Evolutionary conservation across 92 coral and sea anemone species (phyloP).

Genomic region (Epizoanthus fatuus): DNA sequence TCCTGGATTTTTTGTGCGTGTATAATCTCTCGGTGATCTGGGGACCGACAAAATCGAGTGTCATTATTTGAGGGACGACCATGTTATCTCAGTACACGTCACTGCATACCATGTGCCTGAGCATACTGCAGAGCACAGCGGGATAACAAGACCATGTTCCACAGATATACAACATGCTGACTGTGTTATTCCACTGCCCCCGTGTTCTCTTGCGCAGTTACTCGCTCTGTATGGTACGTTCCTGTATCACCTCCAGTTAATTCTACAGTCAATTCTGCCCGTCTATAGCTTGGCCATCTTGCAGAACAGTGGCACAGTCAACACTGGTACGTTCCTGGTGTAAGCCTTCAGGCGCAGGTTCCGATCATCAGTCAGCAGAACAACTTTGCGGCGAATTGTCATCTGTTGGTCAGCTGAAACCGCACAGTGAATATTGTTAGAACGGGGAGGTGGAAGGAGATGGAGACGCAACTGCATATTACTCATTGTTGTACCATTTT

Average conservation of each 20-base stretch:
- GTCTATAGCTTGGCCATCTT: conserved; percentile 79
- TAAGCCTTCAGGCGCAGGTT: conserved; percentile 93
- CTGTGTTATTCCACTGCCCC: background rate
- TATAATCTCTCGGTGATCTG: too few species aligned
- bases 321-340: conserved; percentile 93
- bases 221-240: background rate
- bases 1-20: too few species aligned
- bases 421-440: background rate
- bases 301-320: conserved; percentile 87
- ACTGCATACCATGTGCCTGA: too few species aligned
- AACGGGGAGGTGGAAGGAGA: background rate
- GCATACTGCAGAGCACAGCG: too few species aligned
- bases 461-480: background rate
- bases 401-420: conserved; percentile 92
- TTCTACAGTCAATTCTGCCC: background rate
- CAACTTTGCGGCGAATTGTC: conserved; percentile 97
- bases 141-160: background rate
- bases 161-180: background rate
- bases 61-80: too few species aligned
- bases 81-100: too few species aligned
- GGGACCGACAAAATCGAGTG: too few species aligned
- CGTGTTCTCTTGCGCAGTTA: background rate
- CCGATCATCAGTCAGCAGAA: conserved; percentile 93
- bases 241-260: background rate
- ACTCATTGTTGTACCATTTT: too few species aligned